Conservation (phyloP, 2,113 vertebrate genomes). For the Macroglossus sobrinus region DNA sequence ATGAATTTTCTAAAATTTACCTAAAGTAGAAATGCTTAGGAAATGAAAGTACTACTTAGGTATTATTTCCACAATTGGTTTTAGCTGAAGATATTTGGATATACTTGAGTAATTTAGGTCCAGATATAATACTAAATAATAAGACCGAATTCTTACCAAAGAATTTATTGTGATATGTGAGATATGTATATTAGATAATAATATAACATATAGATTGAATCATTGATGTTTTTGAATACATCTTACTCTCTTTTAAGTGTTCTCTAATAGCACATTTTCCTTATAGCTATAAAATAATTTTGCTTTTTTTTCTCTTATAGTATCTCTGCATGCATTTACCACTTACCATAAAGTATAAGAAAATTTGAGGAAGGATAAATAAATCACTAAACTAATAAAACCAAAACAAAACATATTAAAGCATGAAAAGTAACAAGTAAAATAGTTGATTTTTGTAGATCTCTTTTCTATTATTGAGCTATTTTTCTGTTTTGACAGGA, state of each 20-base stretch:
- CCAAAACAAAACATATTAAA: background rate
- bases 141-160: constrained; percentile 10
- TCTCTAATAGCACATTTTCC: background rate
- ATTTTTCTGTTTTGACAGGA: constrained; percentile 8
- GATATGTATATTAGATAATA: background rate
- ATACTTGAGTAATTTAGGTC: constrained; percentile 1
- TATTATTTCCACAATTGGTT: constrained; percentile 9
- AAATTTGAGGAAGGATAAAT: background rate
- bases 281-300: background rate
- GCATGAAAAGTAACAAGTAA: background rate
- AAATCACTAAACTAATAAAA: background rate
- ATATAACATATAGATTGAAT: background rate
- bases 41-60: constrained; percentile 8
- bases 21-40: background rate
- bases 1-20: constrained; percentile 12
- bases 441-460: background rate
- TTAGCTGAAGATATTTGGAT: background rate
- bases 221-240: background rate
- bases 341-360: background rate
- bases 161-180: background rate
- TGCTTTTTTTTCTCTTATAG: background rate
- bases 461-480: background rate
- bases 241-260: background rate
- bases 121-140: background rate
- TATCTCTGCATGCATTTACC: background rate